These are phyloP conservation scores for Muschampia plurimacula DNA, from an alignment of 2,888 invertebrate species.

Conservation along the genomic window DNA sequence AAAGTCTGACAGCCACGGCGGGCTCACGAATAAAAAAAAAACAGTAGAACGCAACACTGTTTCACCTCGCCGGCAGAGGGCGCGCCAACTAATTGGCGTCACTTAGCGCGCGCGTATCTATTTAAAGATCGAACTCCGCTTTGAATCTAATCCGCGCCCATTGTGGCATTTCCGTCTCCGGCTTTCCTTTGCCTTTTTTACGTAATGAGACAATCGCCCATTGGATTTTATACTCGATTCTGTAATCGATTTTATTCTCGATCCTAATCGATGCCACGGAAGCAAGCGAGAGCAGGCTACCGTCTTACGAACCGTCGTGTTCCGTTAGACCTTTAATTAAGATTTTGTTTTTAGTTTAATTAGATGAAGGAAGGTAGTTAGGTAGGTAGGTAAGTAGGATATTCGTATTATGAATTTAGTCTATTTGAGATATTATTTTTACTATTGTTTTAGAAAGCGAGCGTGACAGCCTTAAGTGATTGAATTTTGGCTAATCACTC, in stretches of 20 bases:
- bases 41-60: constrained; percentile 10
- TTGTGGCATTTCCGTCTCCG: constrained; percentile 58
- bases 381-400: not conserved
- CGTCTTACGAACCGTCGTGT: not conserved
- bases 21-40: constrained; percentile 17
- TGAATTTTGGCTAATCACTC: too few species aligned
- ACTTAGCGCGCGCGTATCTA: constrained; percentile 62
- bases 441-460: too few species aligned
- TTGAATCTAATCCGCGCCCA: constrained; percentile 57
- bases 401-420: too few species aligned
- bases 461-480: too few species aligned
- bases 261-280: not conserved
- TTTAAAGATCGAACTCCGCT: constrained; percentile 57
- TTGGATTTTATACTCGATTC: constrained; percentile 37
- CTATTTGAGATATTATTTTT: too few species aligned
- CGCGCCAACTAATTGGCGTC: constrained; percentile 63
- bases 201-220: constrained; percentile 34
- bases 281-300: not conserved
- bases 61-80: constrained; percentile 49
- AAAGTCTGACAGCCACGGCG: not conserved
- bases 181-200: constrained; percentile 39
- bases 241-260: constrained; percentile 19
- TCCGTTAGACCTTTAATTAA: not conserved
- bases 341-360: constrained; percentile 4
- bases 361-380: not conserved